Evolutionary conservation across 2,888 invertebrate genomes (phyloP), one percentile per base, ranked within the genome.

Genomic region (Mycogona germanica): DNA sequence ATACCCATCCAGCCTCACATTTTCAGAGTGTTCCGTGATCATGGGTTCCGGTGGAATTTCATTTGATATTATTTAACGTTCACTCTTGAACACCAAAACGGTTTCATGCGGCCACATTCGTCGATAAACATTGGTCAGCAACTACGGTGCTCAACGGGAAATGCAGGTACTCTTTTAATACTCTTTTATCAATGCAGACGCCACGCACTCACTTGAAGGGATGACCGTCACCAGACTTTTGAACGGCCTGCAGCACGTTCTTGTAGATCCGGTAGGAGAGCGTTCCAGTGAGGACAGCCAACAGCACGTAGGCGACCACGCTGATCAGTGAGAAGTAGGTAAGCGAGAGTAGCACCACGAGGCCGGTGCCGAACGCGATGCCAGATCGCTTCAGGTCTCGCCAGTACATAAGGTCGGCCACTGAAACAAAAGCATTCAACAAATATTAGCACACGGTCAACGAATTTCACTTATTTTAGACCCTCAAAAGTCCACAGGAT

Each of bases 381-480:
- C 91, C 97, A 61, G 92, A 88, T 74, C 87, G 89, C 75, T 86
- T 88, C 64, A 91, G 85, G 75, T 89, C 87, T 63, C 95, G 83
- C 97, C 97, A 98, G 78, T 97, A 96, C 72, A 98, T 85, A 72
- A 97, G 78, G 68, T 91, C 87, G 74, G 89, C 85, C 80, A 71
- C 70, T 71, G 64, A 32, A 28, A 47, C 35, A 56, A 25, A 42
- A 26, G 30, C 3, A n/a, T n/a, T n/a, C n/a, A n/a, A n/a, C n/a
- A n/a, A n/a, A n/a, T n/a, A n/a, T n/a, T n/a, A 44, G 14, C 38
- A 49, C 21, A 38, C 37, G 17, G 25, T 21, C 17, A 37, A 37
- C 30, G 48, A 49, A 37, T 25, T 48, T 35, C 35, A 35, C 35
- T 35, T 14, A 35, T 14, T 35, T 12, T 14, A 35, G 9, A n/a